Base-by-base conservation (phyloP, 2,888 invertebrate species). In the Morinoia aosen region DNA sequence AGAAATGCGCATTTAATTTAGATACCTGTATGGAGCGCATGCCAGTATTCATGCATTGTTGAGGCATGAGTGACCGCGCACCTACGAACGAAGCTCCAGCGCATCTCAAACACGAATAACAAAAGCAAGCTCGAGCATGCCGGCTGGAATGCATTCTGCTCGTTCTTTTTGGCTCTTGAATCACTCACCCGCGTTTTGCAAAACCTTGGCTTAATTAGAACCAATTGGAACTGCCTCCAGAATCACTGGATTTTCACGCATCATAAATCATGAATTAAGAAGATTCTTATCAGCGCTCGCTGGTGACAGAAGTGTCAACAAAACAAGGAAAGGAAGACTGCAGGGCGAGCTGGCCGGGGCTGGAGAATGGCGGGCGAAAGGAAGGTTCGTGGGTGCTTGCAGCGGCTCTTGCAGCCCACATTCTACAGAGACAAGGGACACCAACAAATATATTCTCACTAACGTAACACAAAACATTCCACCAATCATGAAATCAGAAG, bases 241-340 rank as follows among this genome's bases (percentile, higher is more conserved):
- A 90, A 90, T 90, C 90, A 90, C 90, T 90, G 90, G 90, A 90
- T 90, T 90, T 90, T 90, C 90, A 90, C 90, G 90, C 90, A 90
- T 39, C 90, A 90, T 90, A 90, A 90, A 90, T 90, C 90, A 90
- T 90, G 90, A 90, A 90, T 90, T 90, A 90, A 90, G 39, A 90
- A 90, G 90, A 90, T 90, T 90, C 25, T 48, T 90, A 90, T 90
- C 90, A 90, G 90, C 39, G 90, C 90, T 90, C 90, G 40, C 90
- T 12, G 19, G 90, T 12, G 90, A 48, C 90, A 48, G 90, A 90
- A 48, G 90, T 19, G 90, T 90, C 19, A 39, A 39, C 16, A 90
- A 12, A 90, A 40, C 40, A 90, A 90, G 90, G 90, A 90, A 90
- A 90, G 48, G 40, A 40, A 40, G 90, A 39, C 48, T 14, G 39